These are phyloP conservation scores for Suncus etruscus DNA, from an alignment of 2,113 vertebrate species.

Conservation along the genomic window DNA sequence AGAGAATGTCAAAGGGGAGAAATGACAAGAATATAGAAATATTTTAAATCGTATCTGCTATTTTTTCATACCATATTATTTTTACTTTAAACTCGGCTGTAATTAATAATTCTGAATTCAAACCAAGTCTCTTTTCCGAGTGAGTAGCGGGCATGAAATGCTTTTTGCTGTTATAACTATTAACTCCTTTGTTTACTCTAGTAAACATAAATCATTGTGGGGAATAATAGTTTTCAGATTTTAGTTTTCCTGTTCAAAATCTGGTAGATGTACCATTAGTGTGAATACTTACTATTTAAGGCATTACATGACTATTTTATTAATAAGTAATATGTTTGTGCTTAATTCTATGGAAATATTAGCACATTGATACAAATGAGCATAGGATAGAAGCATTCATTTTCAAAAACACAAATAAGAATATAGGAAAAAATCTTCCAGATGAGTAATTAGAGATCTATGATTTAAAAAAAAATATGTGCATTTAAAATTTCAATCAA, in stretches of 20 bases:
- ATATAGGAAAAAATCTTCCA: not conserved
- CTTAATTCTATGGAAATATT: constrained; percentile 14
- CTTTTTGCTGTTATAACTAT: not conserved
- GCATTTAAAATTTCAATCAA: constrained; percentile 16
- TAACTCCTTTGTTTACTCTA: not conserved
- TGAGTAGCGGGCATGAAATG: not conserved
- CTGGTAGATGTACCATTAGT: not conserved
- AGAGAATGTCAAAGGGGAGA: constrained; percentile 32
- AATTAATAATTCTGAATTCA: not conserved
- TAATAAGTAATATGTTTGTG: constrained; percentile 22
- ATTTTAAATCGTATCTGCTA: not conserved
- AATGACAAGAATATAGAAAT: constrained; percentile 43
- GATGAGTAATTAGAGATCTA: not conserved
- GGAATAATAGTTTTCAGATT: constrained; percentile 34
- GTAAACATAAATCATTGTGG: not conserved
- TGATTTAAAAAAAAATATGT: constrained; percentile 41
- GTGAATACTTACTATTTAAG: not conserved
- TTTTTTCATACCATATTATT: too few relatives aligned
- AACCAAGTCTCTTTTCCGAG: not conserved
- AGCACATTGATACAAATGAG: not conserved
- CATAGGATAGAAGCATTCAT: not conserved
- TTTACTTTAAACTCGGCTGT: constrained; percentile 42
- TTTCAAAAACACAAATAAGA: not conserved
- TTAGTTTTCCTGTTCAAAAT: constrained; percentile 47
- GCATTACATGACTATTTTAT: not conserved